Evolutionary conservation across 2,113 vertebrate genomes (phyloP).

Genomic region (Phocoena sinus): DNA sequence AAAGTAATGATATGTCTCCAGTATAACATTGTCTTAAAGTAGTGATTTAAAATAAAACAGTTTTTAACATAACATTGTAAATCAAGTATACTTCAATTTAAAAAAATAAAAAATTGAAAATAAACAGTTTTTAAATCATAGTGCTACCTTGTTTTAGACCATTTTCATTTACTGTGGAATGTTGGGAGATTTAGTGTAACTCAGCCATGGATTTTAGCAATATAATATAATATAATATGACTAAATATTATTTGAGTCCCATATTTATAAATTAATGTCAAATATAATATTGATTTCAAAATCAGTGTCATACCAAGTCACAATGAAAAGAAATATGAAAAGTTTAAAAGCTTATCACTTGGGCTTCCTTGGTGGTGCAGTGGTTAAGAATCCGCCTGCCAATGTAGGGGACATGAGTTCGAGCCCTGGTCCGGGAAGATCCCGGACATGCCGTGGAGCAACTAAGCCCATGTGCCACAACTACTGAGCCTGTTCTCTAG

Average conservation of each 20-base stretch:
- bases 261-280: conserved; percentile 17
- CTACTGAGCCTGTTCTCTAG: too few species aligned
- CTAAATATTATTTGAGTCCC: not conserved
- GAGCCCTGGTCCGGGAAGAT: too few species aligned
- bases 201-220: not conserved
- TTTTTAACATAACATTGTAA: not conserved
- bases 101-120: not conserved
- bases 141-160: not conserved
- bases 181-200: not conserved
- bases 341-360: not conserved
- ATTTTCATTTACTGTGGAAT: conserved; percentile 32
- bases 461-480: too few species aligned
- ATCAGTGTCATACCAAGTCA: not conserved
- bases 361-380: too few species aligned
- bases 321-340: not conserved
- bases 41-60: not conserved
- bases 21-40: not conserved
- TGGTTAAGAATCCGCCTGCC: too few species aligned
- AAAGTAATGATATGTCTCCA: not conserved
- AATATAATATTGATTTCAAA: not conserved
- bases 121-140: not conserved
- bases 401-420: too few species aligned
- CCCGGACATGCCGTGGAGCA: too few species aligned
- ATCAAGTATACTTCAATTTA: not conserved
- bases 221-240: not conserved